Percentiles rank a stretch among this genome's conserved stretches.
phyloP scores from a whole-genome alignment of 1,140 invertebrate genomes.

The Zaprionus taronus region DNA sequence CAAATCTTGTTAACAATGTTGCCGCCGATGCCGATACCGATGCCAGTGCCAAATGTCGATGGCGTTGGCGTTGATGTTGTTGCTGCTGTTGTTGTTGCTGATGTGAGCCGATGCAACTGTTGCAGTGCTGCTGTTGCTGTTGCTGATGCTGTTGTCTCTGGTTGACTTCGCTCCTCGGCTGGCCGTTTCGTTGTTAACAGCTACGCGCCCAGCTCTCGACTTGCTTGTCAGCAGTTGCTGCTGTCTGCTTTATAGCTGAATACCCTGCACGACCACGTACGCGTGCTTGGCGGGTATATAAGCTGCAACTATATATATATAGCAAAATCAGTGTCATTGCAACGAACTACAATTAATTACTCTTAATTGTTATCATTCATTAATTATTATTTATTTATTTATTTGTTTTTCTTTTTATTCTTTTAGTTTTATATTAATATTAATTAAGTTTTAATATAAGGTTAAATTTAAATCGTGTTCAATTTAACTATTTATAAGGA shows the following conservation, averaged over 20 bases:
- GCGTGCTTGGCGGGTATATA: not conserved
- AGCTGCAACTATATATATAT: no score
- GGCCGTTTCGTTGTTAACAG: conserved; percentile 59
- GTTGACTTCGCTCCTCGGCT: not conserved
- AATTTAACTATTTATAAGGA: no score
- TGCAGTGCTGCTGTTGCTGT: conserved; percentile 4
- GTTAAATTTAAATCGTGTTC: no score
- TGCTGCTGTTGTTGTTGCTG: not conserved
- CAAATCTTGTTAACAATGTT: conserved; percentile 15
- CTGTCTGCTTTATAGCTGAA: conserved; percentile 67
- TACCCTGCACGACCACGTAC: conserved; percentile 23
- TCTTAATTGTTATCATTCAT: no score
- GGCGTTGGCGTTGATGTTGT: not conserved
- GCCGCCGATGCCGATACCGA: not conserved
- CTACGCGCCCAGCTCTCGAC: conserved; percentile 69
- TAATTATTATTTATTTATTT: no score
- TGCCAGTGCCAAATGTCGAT: not conserved
- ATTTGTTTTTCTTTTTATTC: no score
- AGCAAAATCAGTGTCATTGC: not conserved
- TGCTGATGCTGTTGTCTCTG: not conserved
- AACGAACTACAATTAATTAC: no score
- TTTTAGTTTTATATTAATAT: not conserved
- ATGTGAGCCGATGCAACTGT: conserved; percentile 7
- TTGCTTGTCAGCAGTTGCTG: conserved; percentile 47
- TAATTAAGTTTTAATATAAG: no score